These are phyloP conservation scores for Orchestia grillus DNA, from an alignment of 1,140 invertebrate genomes.

Conservation along the genomic window DNA sequence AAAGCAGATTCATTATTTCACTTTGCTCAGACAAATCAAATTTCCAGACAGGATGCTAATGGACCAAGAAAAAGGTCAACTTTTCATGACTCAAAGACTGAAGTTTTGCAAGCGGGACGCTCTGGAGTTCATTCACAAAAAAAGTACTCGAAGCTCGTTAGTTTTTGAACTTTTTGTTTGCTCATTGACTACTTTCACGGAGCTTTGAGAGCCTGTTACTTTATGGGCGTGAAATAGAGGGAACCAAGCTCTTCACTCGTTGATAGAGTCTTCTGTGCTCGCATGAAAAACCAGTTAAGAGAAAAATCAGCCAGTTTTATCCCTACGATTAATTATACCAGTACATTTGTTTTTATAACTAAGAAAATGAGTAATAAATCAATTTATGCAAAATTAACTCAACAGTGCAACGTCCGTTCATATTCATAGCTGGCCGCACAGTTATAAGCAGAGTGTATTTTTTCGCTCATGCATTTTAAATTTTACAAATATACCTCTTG, in stretches of 20 bases:
- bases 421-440: neutral
- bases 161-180: neutral
- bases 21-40: slow-evolving; percentile 26
- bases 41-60: slow-evolving; percentile 14
- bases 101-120: slow-evolving; percentile 5
- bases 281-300: neutral
- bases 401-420: neutral
- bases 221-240: neutral
- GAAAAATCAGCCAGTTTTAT: neutral
- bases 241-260: neutral
- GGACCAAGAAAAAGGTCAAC: slow-evolving; percentile 30
- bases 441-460: neutral
- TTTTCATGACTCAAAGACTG: neutral
- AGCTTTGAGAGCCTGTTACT: neutral
- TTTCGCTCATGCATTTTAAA: neutral
- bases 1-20: slow-evolving; percentile 48
- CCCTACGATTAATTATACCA: neutral
- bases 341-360: neutral
- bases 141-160: neutral
- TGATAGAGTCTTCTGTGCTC: neutral
- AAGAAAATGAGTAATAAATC: neutral
- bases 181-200: neutral
- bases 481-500: neutral
- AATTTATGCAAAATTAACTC: neutral
- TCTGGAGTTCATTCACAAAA: neutral